Base-by-base conservation (phyloP, 2,797 vertebrate species). In the Oreochromis grahami region DNA sequence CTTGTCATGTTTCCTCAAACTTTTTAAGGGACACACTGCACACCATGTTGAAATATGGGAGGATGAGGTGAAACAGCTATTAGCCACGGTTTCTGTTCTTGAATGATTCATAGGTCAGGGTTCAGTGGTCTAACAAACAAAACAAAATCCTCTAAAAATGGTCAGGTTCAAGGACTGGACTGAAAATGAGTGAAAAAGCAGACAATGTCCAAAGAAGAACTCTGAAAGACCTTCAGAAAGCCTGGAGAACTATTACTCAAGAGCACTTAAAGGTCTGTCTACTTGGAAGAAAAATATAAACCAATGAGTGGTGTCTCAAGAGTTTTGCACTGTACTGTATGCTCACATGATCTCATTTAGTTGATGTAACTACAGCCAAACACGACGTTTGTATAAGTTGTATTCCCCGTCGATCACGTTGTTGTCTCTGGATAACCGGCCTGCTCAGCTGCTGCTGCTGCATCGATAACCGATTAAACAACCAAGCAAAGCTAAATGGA, bases 391-490 rank as follows among this genome's bases (percentile, higher is more conserved):
- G 8, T n/a, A 7, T 17, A n/a, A 38, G 11, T 3, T 36, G 52
- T 24, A 2, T 48, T 83, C 76, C 76, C 70, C 36, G 53, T 48
- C 3, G 50, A 45, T 65, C 26, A 2, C 9, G 1, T 17, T 10
- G 78, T 8, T 43, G 26, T 55, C 2, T 72, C 15, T n/a, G 48
- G 19, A 26, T 86, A 79, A 84, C 7, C 19, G 53, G 19, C 76
- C 78, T 50, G 79, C 52, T 80, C 84, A 56, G 15, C 88, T 89
- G 87, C 92, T 89, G 87, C 92, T 91, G 93, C 90, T 92, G 88
- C 65, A 87, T 72, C 78, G 32, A 76, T 56, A 89, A 84, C 26
- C 45, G 7, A 72, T 60, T 15, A 85, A 65, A 82, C 58, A 81
- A 81, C 76, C 76, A 90, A 84, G 87, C 87, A 32, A 86, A 87